Evolutionary conservation across 2,797 vertebrate species (phyloP), one percentile per base, ranked within the genome.

Genomic region (Hypotaenidia philippensis): DNA sequence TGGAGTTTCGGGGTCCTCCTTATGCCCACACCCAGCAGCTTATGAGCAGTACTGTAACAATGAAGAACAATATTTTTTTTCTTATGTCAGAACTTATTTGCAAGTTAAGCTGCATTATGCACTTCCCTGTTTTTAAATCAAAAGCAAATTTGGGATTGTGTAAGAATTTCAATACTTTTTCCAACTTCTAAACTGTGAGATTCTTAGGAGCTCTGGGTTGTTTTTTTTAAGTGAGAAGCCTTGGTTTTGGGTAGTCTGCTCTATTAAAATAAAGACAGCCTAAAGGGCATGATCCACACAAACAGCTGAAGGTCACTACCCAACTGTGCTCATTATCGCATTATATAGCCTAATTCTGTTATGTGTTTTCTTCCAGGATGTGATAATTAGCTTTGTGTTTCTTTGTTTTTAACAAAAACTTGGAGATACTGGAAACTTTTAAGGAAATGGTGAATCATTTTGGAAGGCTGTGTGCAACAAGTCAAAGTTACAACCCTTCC

Each of bases 391-490:
- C 53, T 75, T 45, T 65, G 49, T 32, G 20, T 57, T 84, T 80
- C 66, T 93, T 94, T 90, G 88, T 93, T 91, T 93, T 60, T 55
- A 83, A 89, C 23, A 91, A 92, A 89, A 89, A 64, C 12, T 15
- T 45, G 38, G 55, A 95, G 81, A 96, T 78, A 91, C 38, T 47
- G 6, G 69, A 93, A 92, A 91, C 84, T 83, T 86, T 77, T 89
- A 86, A 96, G 92, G 93, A 97, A 97, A 87, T 1, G 1, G 45
- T 93, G 78, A 96, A 97, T 92, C 84, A 91, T 78, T 92, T 71
- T 81, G 38, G 72, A 96, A 94, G 76, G 57, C 47, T 69, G 21
- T 25, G 65, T 57, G 45, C 81, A 80, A 0, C 21, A 64, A 92
- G 55, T 81, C 69, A 80, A 85, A 90, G 71, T 92, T 69, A 87